Conservation (phyloP, 2,797 vertebrate species). For the Hydrolagus colliei region DNA sequence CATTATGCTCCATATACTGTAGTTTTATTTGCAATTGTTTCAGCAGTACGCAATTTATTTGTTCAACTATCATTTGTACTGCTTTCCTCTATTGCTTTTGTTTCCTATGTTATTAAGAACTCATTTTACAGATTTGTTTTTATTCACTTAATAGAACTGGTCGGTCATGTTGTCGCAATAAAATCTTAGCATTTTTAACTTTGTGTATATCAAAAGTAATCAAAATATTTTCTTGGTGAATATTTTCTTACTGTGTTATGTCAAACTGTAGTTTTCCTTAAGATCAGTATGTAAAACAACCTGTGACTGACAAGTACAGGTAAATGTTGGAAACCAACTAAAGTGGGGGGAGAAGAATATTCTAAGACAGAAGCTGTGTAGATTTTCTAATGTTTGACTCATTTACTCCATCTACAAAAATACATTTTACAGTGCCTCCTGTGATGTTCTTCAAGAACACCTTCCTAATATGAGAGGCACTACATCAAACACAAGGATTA, state of each 20-base stretch:
- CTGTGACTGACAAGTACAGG: too few relatives aligned
- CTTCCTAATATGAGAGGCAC: too few relatives aligned
- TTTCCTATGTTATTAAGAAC: not conserved
- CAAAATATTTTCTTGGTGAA: not conserved
- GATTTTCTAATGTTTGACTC: not conserved
- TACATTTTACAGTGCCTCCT: too few relatives aligned
- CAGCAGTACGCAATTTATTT: not conserved
- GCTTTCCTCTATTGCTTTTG: not conserved
- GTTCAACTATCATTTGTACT: not conserved
- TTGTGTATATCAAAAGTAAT: constrained; percentile 3
- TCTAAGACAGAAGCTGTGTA: not conserved
- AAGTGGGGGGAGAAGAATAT: not conserved
- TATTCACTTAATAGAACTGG: not conserved
- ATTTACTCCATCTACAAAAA: not conserved
- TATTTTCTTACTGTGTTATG: not conserved
- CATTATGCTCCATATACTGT: too few relatives aligned
- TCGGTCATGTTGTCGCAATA: not conserved
- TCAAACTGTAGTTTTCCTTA: not conserved
- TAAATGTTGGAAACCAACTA: constrained; percentile 3
- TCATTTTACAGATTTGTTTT: not conserved
- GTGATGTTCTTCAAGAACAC: too few relatives aligned
- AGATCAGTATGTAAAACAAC: not conserved
- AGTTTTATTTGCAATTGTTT: not conserved
- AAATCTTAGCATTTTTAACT: not conserved
- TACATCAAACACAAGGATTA: too few relatives aligned